A percentile compares a stretch with the other conserved stretches of the same genome.
Evolutionary conservation across 1,140 invertebrate genomes (phyloP).

Genomic region (Halotydeus destructor): DNA sequence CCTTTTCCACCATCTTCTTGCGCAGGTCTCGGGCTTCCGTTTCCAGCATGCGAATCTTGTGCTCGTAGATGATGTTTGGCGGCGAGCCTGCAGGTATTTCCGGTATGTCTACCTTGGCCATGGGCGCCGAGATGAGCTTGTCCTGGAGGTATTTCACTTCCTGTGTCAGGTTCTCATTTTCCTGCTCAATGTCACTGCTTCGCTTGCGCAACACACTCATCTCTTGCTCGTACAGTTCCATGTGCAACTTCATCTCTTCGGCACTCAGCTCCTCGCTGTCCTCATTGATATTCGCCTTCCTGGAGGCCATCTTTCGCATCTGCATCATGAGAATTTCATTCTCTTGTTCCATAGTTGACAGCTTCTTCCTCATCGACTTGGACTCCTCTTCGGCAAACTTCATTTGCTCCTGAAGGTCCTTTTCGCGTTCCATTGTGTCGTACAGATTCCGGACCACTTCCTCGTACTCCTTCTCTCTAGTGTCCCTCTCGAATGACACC

Average conservation of each 20-base stretch:
- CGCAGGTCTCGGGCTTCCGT: slow-evolving; percentile 46
- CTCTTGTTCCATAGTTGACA: slow-evolving; percentile 69
- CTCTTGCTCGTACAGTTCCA: slow-evolving; percentile 73
- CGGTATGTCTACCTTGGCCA: slow-evolving; percentile 16
- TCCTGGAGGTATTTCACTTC: slow-evolving; percentile 54
- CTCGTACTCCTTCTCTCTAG: slow-evolving; percentile 45
- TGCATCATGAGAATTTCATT: slow-evolving; percentile 75
- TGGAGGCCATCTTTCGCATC: too few species aligned
- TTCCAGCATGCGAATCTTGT: slow-evolving; percentile 38
- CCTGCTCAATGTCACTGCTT: slow-evolving; percentile 57
- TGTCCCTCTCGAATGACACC: slow-evolving; percentile 8
- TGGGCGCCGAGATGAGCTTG: slow-evolving; percentile 29
- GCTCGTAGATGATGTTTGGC: slow-evolving; percentile 29
- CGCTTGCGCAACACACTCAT: slow-evolving; percentile 52
- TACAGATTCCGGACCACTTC: slow-evolving; percentile 63
- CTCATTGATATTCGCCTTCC: slow-evolving; percentile 11
- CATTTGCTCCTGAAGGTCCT: slow-evolving; percentile 70
- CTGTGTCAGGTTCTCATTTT: slow-evolving; percentile 44
- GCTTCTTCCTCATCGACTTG: slow-evolving; percentile 59
- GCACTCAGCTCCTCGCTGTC: slow-evolving; percentile 39
- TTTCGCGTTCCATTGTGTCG: slow-evolving; percentile 73
- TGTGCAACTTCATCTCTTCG: slow-evolving; percentile 46
- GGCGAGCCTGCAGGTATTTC: slow-evolving; percentile 11
- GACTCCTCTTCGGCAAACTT: slow-evolving; percentile 73
- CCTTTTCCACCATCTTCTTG: slow-evolving; percentile 57